Percentiles rank a stretch among this genome's conserved stretches.
phyloP scores from a whole-genome alignment of 1,140 invertebrate genomes.

The Sesamia nonagrioides region DNA sequence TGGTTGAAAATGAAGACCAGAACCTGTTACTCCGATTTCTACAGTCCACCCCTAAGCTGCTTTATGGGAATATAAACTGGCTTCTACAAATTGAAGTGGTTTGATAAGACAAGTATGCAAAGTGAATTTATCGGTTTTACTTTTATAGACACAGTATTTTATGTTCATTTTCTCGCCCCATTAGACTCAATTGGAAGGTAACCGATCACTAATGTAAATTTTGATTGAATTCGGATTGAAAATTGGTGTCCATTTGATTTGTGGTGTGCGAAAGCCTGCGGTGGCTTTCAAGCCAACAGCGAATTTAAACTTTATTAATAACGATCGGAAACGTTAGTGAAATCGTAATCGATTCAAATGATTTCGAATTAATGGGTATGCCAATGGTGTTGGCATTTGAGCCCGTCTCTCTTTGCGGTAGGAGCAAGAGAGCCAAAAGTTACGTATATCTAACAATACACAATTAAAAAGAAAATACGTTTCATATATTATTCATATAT shows the following conservation, averaged over 20 bases:
- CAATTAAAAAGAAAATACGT: too few relatives aligned
- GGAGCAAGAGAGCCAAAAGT: neutral
- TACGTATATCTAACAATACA: too few relatives aligned
- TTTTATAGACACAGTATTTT: neutral
- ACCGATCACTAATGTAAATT: conserved; percentile 15
- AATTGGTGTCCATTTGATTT: conserved; percentile 35
- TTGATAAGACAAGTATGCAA: neutral
- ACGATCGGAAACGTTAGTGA: conserved; percentile 37
- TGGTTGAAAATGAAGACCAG: too few relatives aligned
- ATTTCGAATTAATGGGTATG: neutral
- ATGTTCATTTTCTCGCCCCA: neutral
- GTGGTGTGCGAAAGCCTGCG: conserved; percentile 46
- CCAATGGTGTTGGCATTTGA: neutral
- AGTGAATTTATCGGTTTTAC: neutral
- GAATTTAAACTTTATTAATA: conserved; percentile 46
- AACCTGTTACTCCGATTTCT: too few relatives aligned
- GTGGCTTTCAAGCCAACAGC: conserved; percentile 34
- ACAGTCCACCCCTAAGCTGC: neutral
- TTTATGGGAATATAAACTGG: neutral
- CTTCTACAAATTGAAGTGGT: neutral
- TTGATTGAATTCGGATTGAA: conserved; percentile 35
- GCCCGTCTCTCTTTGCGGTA: neutral
- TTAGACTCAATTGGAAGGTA: neutral
- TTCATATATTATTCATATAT: too few relatives aligned
- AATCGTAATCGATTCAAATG: conserved; percentile 42